Evolutionary conservation across 2,797 vertebrate species (phyloP).

Genomic region (Pyrocephalus nanus): DNA sequence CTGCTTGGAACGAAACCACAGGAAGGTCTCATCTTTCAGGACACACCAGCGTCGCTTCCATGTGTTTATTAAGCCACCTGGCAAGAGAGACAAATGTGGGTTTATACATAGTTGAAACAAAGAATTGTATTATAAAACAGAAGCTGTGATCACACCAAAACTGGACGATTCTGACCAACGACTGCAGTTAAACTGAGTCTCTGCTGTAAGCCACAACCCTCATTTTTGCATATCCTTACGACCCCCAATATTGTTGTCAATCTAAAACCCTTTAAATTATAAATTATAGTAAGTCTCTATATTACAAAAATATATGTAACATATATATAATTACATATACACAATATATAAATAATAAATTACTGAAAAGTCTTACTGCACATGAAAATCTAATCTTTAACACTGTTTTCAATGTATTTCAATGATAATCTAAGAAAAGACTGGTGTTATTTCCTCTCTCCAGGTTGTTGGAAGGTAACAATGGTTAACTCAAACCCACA

Average conservation of each 20-base stretch:
- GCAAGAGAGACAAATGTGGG: background rate
- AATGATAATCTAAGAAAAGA: background rate
- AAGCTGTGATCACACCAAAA: background rate
- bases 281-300: background rate
- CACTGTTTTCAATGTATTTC: background rate
- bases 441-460: background rate
- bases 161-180: background rate
- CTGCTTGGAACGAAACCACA: constrained; percentile 98
- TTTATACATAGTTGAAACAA: background rate
- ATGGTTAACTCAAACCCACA: background rate
- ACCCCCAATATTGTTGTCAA: background rate
- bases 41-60: constrained; percentile 98
- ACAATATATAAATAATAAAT: background rate
- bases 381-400: background rate
- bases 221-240: background rate
- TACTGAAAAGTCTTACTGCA: background rate
- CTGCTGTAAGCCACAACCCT: background rate
- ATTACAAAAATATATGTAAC: background rate
- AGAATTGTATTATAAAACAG: background rate
- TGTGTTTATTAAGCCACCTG: constrained; percentile 93
- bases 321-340: background rate
- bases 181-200: background rate
- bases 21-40: constrained; percentile 95
- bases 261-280: background rate
- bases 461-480: background rate